Percentiles rank a stretch among this genome's conserved stretches.
Evolutionary conservation across 2,797 vertebrate genomes (phyloP).

Genomic region (Catostomus latipinnis): DNA sequence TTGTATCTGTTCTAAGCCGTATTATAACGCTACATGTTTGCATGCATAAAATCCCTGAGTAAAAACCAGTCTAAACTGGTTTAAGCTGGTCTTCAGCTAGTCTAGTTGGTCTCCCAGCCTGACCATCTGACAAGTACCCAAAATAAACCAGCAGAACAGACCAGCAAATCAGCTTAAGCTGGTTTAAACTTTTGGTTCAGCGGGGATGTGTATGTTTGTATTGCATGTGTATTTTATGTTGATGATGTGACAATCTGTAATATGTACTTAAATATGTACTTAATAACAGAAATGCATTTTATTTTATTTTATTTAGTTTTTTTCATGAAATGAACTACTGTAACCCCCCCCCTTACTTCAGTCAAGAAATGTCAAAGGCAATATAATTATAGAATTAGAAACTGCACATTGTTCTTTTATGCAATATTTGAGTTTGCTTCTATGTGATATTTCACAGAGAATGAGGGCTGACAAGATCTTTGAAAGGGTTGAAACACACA

Average conservation of each 20-base stretch:
- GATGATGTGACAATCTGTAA: conserved; percentile 55
- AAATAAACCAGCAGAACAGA: too few species aligned
- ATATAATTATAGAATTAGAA: background rate
- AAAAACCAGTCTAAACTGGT: too few species aligned
- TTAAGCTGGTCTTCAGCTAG: too few species aligned
- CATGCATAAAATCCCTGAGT: conserved; percentile 9
- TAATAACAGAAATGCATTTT: background rate
- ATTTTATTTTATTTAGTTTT: too few species aligned
- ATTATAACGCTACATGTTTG: conserved; percentile 18
- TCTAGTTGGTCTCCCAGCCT: too few species aligned
- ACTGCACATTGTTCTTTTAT: background rate
- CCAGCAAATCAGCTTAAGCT: too few species aligned
- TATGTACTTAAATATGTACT: background rate
- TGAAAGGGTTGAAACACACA: conserved; percentile 78
- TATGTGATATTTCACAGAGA: conserved; percentile 85
- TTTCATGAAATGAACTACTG: too few species aligned
- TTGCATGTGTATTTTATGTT: conserved; percentile 79
- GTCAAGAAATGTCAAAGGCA: background rate
- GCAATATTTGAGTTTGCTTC: conserved; percentile 38
- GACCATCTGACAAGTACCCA: too few species aligned
- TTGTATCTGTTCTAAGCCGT: conserved; percentile 18
- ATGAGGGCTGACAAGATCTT: conserved; percentile 76
- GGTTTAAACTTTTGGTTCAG: too few species aligned
- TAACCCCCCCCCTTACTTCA: too few species aligned
- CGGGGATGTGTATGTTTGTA: conserved; percentile 22